Base-by-base conservation (phyloP, 2,797 vertebrate genomes). In the Avahi laniger region DNA sequence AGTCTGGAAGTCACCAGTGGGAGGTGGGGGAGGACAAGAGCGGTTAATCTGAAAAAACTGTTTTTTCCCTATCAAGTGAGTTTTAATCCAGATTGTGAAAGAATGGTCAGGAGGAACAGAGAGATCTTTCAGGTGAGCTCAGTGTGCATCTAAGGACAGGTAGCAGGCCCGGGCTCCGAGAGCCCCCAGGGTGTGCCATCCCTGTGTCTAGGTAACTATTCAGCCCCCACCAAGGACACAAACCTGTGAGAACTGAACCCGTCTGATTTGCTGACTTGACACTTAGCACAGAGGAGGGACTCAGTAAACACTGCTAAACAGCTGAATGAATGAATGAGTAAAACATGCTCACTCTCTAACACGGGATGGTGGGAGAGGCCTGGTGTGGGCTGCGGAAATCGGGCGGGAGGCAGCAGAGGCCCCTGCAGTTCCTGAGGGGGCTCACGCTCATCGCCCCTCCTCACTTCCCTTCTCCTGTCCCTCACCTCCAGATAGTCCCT, bases 221-320 rank as follows among this genome's bases (percentile, higher is more conserved):
- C 7, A 3, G 15, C 41, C 20, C 41, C 24, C 17, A 70, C 24
- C 52, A 82, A 78, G 41, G 63, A 76, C 38, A 28, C 17, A 48
- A 11, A 41, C 17, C 48, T 50, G 24, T 30, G 59, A 94, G 63
- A 38, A 41, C 26, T 10, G 18, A 43, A 26, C 59, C 41, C 0
- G 22, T 26, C 52, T 43, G 63, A 83, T 15, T 17, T 35, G 3
- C 57, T 72, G 69, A 50, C 2, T 41, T 35, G 46, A 67, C 54
- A 79, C 28, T 3, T 4, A 63, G 33, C 76, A 33, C 26, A 18
- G 35, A 89, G 20, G 11, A 79, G 15, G 13, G 20, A 24, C 9
- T 57, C 18, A 4, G 4, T 11, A n/a, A 9, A 6, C 18, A n/a
- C 5, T 1, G 57, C 33, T 10, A 28, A 30, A 61, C 0, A 6